These are phyloP conservation scores for Margaritifera margaritifera DNA, from an alignment of 2,888 invertebrate species.

Conservation along the genomic window DNA sequence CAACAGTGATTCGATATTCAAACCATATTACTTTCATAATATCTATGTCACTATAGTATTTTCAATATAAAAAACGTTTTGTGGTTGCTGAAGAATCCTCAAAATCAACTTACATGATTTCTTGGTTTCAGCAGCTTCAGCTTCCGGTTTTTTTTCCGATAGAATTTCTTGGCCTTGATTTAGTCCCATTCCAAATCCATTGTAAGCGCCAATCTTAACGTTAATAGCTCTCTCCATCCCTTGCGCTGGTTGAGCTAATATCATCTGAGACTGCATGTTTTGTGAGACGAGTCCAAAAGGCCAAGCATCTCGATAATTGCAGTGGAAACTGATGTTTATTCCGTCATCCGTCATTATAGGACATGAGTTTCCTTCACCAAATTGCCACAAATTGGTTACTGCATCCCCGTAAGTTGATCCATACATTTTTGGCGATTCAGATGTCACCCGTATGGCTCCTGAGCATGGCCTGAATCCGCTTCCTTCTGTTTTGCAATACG, in stretches of 20 bases:
- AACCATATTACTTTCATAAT: no score
- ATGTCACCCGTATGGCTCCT: conserved; percentile 40
- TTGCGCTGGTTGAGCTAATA: background rate
- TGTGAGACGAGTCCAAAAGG: conserved; percentile 22
- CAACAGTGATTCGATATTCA: no score
- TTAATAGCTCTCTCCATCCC: background rate
- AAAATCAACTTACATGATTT: no score
- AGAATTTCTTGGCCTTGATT: background rate
- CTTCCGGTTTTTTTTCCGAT: background rate
- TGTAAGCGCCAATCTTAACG: background rate
- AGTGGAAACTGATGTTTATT: conserved; percentile 48
- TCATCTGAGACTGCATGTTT: conserved; percentile 1
- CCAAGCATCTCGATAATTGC: conserved; percentile 43
- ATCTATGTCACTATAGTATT: no score
- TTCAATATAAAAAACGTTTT: no score
- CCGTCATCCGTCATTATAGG: conserved; percentile 30
- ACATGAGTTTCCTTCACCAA: conserved; percentile 26
- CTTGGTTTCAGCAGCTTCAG: conserved; percentile 16
- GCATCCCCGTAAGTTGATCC: conserved; percentile 45
- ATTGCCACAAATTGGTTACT: conserved; percentile 41
- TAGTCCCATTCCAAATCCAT: background rate
- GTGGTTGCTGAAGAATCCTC: no score
- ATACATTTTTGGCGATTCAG: conserved; percentile 40
- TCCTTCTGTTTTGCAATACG: conserved; percentile 36
- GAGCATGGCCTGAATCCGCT: conserved; percentile 32